Evolutionary conservation across 64 coral and sea anemone species (phyloP), one percentile per base, ranked within the genome.

Genomic region (Stichodactyla helianthus): DNA sequence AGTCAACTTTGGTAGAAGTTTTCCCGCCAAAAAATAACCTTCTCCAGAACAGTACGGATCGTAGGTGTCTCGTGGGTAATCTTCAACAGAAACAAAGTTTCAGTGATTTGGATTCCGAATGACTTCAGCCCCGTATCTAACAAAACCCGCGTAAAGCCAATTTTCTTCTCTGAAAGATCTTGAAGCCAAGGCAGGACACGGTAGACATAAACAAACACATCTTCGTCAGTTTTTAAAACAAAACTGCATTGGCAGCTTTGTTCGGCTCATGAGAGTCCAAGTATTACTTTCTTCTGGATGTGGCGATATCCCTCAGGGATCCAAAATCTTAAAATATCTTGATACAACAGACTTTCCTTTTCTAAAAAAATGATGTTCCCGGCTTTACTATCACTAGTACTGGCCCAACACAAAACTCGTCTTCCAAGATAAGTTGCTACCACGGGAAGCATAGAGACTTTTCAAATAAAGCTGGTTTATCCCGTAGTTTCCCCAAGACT

Each of bases 1-100:
- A 0, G 31, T 35, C 7, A 25, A 74, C 10, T 74, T 26, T 12
- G 68, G n/a, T n/a, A 31, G 68, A 74, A 74, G 27, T 5, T 31
- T 71, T 74, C 68, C 68, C 68, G 26, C 68, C 20, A 74, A 31
- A 74, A 74, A 27, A 74, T 74, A 71, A 74, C 68, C 26, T 31
- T 25, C 68, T 10, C 68, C 68, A 13, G n/a, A 31, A 11, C 22
- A 74, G 68, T 74, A 74, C 2, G 68, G 25, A 26, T 74, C 12
- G 68, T 65, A 65, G 6, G 20, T n/a, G 25, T 25, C 22, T 31
- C 27, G 23, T 31, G 22, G 68, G n/a, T 27, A 10, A 9, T 27
- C 68, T 23, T 28, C 68, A 26, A 74, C 25, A 74, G 68, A 74
- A 74, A 65, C 18, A n/a, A 65, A 65, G 22, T 65, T 5, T 6